Evolutionary conservation across 2,797 vertebrate genomes (phyloP), one percentile per base, ranked within the genome.

Genomic region (Lacerta viridis): DNA sequence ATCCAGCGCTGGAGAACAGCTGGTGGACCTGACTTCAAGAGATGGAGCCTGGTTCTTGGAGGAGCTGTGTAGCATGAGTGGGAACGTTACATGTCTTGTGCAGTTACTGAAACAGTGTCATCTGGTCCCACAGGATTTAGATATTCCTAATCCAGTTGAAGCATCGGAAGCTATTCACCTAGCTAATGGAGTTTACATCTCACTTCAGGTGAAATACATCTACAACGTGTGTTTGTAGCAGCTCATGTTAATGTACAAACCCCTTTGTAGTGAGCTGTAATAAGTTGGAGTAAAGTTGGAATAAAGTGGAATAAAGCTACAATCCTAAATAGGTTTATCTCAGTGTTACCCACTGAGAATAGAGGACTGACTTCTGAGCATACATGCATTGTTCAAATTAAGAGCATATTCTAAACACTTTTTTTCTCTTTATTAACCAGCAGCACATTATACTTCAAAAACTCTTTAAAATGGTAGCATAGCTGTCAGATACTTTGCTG

Each of bases 11-110:
- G 98, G 98, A 69, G 98, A 99, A 89, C 99, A 99, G 79, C 97
- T 99, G 89, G 98, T 99, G 18, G 99, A 99, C 89, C 94, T 99
- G 93, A 98, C 98, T 0, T 99, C 98, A 2, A 97, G 99, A 29
- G 99, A 99, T 36, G 99, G 99, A 64, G 98, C 98, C 11, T 99
- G 99, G 99, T 99, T 99, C 94, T 93, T 99, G 94, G 99, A 99
- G 92, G 99, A 99, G 96, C 98, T 99, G 2, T 99, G 99, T 95
- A 98, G 98, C 91, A 99, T 99, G 98, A 98, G 98, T 1, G 98
- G 99, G 9, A 99, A 99, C 18, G 97, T 99, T 90, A 98, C 98
- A 0, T 98, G 98, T 61, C 96, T 99, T 75, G 96, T 98, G 27
- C 98, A 98, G 66, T 94, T 99, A 87, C 96, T 99, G 82, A 98